Base-by-base conservation (phyloP, 2,888 invertebrate species). In the Argyra leucocephala region DNA sequence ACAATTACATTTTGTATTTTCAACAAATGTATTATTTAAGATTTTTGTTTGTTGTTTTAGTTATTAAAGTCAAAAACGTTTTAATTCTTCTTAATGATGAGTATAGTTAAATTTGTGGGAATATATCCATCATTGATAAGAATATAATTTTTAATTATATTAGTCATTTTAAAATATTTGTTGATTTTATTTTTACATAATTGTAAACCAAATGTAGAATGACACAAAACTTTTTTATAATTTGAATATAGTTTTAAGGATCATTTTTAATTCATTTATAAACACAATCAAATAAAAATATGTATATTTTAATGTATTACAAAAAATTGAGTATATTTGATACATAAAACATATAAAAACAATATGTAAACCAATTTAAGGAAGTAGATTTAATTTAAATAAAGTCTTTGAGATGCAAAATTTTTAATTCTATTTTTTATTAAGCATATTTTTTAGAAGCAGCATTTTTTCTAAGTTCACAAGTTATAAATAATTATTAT, bases 11-110 rank as follows among this genome's bases (percentile, higher is more conserved):
- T 48, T 48, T 48, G 18, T 31, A 48, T 48, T 48, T 48, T 48
- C 18, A 48, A n/a, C n/a, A n/a, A n/a, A n/a, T n/a, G n/a, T n/a
- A n/a, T 48, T 48, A 12, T 12, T 48, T 48, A n/a, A 48, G 48
- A 18, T 48, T 48, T 48, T 48, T 48, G 2, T 48, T 48, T 48
- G 18, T 18, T 48, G 48, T 31, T 12, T 31, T 31, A 3, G 18
- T 48, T 18, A 48, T 48, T 48, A n/a, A 48, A 18, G 48, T 48
- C 18, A 48, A 15, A 48, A 18, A 48, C 12, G n/a, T n/a, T n/a
- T n/a, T n/a, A n/a, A 48, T 48, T 48, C 48, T 48, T 48, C 48
- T 48, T 48, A 48, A 48, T 48, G 15, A 48, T 48, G 48, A 48
- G 15, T 48, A 48, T n/a, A 15, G n/a, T n/a, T n/a, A n/a, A n/a